Percentiles rank a stretch among this genome's conserved stretches.
phyloP scores from a whole-genome alignment of 2,113 vertebrate species.

The Meleagris gallopavo region DNA sequence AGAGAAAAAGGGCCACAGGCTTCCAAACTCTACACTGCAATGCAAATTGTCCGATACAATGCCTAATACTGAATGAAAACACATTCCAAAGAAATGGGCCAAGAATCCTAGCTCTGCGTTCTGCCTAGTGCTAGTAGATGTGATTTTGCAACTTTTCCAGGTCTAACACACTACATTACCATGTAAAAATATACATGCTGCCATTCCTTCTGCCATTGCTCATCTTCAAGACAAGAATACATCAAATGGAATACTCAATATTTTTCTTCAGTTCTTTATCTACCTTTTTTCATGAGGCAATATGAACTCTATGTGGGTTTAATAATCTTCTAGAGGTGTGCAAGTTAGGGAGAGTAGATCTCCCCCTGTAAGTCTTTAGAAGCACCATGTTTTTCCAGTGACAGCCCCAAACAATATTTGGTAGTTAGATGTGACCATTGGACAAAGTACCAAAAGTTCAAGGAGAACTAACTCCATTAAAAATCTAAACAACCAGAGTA shows the following conservation, averaged over 20 bases:
- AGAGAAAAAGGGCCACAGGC: neutral
- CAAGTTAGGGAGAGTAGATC: neutral
- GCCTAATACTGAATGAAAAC: neutral
- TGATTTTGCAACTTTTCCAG: neutral
- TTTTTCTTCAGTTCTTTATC: neutral
- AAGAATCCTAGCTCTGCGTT: neutral
- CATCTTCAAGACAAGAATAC: neutral
- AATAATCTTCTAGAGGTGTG: neutral
- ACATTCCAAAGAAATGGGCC: neutral
- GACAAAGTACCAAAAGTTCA: neutral
- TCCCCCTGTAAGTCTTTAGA: neutral
- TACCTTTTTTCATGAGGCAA: neutral
- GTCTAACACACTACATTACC: neutral
- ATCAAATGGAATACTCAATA: neutral
- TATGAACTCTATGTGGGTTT: neutral
- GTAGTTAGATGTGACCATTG: neutral
- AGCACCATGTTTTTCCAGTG: neutral
- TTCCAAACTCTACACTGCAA: neutral
- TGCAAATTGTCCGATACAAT: rapidly evolving
- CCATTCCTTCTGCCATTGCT: neutral
- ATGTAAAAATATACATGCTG: neutral
- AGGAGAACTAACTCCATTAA: neutral
- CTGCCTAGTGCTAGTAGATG: neutral
- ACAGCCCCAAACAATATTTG: neutral
- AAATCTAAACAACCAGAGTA: neutral